These are phyloP conservation scores for Acrocyrtus sp. DNA, from an alignment of 2,888 invertebrate species.

Conservation along the genomic window DNA sequence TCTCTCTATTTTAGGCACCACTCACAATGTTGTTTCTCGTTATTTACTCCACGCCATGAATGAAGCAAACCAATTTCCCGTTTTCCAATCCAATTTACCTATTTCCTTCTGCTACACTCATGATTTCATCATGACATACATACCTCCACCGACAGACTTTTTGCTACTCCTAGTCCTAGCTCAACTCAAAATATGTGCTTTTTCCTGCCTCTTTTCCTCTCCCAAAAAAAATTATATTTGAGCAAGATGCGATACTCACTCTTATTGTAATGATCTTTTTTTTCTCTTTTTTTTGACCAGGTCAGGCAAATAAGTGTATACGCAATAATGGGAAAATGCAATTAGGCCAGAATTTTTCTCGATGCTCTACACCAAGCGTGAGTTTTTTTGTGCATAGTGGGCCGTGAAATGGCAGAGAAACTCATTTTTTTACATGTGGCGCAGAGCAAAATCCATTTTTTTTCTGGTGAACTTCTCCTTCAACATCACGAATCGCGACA, in stretches of 20 bases:
- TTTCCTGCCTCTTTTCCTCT: not conserved
- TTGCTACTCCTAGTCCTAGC: no score
- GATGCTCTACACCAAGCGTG: no score
- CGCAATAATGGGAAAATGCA: not conserved
- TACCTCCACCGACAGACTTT: no score
- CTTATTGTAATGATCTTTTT: no score
- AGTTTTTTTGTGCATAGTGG: no score
- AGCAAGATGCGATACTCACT: no score
- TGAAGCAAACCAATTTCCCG: slow-evolving; percentile 9
- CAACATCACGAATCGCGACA: not conserved
- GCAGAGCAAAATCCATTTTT: not conserved
- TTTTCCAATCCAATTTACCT: slow-evolving; percentile 25
- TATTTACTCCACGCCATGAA: slow-evolving; percentile 20
- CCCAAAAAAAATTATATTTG: not conserved
- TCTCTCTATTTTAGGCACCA: slow-evolving; percentile 4
- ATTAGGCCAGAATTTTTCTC: no score
- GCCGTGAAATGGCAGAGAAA: no score
- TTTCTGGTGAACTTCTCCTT: not conserved
- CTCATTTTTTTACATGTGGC: no score
- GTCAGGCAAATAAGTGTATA: not conserved
- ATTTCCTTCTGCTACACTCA: not conserved
- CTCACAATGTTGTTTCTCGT: slow-evolving; percentile 11
- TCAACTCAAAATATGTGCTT: not conserved
- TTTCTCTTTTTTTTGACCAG: no score
- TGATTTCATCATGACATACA: slow-evolving; percentile 17